Base-by-base conservation (phyloP, 2,113 vertebrate species). In the Pluvialis apricaria region DNA sequence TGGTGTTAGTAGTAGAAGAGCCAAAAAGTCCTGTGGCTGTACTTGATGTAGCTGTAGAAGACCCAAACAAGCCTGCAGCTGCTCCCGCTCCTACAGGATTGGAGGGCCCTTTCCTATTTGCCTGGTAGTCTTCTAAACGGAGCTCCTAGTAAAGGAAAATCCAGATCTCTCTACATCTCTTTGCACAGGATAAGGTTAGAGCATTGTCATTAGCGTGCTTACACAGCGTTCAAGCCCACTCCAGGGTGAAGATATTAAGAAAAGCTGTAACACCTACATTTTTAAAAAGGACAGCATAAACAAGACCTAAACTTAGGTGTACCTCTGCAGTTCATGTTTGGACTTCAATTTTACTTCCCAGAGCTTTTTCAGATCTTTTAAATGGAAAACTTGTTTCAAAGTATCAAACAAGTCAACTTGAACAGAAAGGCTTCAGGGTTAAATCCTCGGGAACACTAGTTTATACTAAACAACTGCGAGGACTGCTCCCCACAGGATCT, bases 51-150 rank as follows among this genome's bases (percentile, higher is more conserved):
- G 99, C 98, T 10, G 98, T 97, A 1, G 99, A 95, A 2, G 98
- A 97, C 2, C 99, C 99, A 51, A 99, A 99, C 68, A 99, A 95
- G 40, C 98, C 97, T 5, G 98, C 54, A 2, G 98, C 95, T 5
- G 98, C 98, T 14, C 98, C 98, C 1, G 98, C 98, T 78, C 97
- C 98, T 13, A 99, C 99, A 1, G 99, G 99, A 61, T 99, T 99
- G 6, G 99, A 97, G 6, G 99, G 99, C 8, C 99, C 99, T 75
- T 99, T 99, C 58, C 99, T 98, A 5, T 99, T 99, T 2, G 99
- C 99, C 95, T 99, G 98, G 95, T 99, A 99, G 89, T 99, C 99
- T 92, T 99, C 99, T 55, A 99, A 92, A 76, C 99, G 98, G 40
- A 99, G 98, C 54, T 99, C 99, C 99, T 99, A 34, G 18, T 22